phyloP scores from a whole-genome alignment of 2,113 vertebrate genomes.

The Malaclemys terrapin region DNA sequence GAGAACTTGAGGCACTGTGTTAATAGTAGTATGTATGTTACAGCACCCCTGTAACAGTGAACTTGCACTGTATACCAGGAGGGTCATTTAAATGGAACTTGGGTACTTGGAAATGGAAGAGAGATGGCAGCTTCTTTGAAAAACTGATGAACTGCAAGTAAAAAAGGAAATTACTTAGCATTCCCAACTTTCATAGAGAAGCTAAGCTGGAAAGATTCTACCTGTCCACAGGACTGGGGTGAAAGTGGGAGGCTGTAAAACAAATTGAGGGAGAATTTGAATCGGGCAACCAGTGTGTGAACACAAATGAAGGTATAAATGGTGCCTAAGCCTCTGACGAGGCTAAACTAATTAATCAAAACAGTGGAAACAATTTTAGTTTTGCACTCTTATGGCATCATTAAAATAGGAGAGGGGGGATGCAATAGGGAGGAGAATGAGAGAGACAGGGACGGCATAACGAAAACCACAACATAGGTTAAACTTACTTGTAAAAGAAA shows the following conservation, averaged over 20 bases:
- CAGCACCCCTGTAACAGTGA: not conserved
- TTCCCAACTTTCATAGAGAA: not conserved
- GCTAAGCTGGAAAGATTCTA: not conserved
- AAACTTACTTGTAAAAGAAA: not conserved
- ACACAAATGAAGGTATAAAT: fast-evolving
- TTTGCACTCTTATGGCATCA: fast-evolving
- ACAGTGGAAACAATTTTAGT: fast-evolving
- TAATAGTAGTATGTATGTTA: fast-evolving
- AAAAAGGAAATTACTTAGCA: not conserved
- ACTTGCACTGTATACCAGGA: fast-evolving
- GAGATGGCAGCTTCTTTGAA: not conserved
- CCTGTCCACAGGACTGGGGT: not conserved
- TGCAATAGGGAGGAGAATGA: not conserved
- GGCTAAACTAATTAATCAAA: not conserved
- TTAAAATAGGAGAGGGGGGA: not conserved
- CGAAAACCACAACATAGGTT: not conserved
- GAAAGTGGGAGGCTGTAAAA: not conserved
- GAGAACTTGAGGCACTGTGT: fast-evolving
- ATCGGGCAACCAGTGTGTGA: fast-evolving
- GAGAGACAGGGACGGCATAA: not conserved
- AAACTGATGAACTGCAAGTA: not conserved
- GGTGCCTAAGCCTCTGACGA: not conserved
- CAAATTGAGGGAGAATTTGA: not conserved
- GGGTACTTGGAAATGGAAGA: not conserved
- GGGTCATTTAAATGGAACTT: not conserved